Conservation (phyloP, 2,888 invertebrate species). For the Meteorus colon region DNA sequence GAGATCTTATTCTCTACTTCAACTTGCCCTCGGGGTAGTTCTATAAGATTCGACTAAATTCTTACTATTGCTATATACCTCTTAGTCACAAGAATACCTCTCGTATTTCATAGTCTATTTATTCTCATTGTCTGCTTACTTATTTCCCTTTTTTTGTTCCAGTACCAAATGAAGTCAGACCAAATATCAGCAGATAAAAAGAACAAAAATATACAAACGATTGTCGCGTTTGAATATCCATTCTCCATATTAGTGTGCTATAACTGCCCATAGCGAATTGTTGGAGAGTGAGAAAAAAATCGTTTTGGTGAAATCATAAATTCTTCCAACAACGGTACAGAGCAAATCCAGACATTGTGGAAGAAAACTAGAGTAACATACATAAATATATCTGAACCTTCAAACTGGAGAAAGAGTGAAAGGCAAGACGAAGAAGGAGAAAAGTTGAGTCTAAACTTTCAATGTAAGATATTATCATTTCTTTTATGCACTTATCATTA, state of each 20-base stretch:
- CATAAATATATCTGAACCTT: not conserved
- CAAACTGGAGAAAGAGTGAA: not conserved
- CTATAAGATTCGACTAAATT: not conserved
- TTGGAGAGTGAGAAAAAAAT: too few species aligned
- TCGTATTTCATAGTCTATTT: not conserved
- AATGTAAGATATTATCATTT: not conserved
- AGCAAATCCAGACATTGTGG: too few species aligned
- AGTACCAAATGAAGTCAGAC: not conserved
- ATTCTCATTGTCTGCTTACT: not conserved
- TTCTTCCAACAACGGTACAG: too few species aligned
- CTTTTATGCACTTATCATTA: not conserved
- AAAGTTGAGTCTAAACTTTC: not conserved
- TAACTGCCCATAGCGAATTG: too few species aligned
- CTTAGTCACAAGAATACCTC: not conserved
- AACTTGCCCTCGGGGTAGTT: conserved; percentile 18
- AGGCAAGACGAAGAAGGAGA: not conserved
- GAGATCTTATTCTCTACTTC: conserved; percentile 15
- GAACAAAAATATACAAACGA: not conserved
- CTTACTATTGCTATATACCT: not conserved
- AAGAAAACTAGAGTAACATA: not conserved
- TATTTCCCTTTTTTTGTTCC: not conserved
- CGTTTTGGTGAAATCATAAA: too few species aligned
- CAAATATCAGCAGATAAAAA: not conserved
- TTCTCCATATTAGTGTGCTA: too few species aligned
- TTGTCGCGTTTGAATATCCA: too few species aligned